These are phyloP conservation scores for Cantharis rustica DNA, from an alignment of 2,888 invertebrate species.

Conservation along the genomic window DNA sequence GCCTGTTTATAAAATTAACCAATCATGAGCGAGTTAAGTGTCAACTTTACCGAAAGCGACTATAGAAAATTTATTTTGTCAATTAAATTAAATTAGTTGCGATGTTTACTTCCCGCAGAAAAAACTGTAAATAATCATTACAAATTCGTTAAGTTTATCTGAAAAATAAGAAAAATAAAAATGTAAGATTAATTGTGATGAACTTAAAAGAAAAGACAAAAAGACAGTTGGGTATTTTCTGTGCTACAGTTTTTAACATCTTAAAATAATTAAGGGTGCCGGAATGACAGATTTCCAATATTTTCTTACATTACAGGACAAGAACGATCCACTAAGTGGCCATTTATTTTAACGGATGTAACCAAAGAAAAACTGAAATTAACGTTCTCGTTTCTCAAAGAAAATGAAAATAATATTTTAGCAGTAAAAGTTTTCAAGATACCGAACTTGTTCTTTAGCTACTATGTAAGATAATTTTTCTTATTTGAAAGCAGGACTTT, in stretches of 20 bases:
- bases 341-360: constrained; percentile 25
- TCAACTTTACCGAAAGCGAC: too few species aligned
- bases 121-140: not conserved
- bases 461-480: not conserved
- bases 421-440: constrained; percentile 6
- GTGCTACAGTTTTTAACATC: constrained; percentile 16
- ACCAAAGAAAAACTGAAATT: constrained; percentile 20
- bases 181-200: constrained; percentile 19
- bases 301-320: constrained; percentile 20
- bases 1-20: too few species aligned
- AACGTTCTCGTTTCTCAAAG: constrained; percentile 17
- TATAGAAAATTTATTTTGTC: too few species aligned
- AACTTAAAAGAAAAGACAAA: constrained; percentile 18
- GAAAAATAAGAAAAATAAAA: constrained; percentile 1
- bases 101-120: not conserved
- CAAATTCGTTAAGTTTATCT: not conserved
- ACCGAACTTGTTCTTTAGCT: not conserved
- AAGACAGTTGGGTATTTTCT: constrained; percentile 14
- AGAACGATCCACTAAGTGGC: constrained; percentile 24
- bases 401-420: constrained; percentile 28
- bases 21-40: too few species aligned
- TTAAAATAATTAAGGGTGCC: constrained; percentile 21
- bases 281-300: constrained; percentile 26
- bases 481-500: constrained; percentile 5
- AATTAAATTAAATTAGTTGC: too few species aligned